These are phyloP conservation scores for Syncerus caffer DNA, from an alignment of 2,797 vertebrate species.

Conservation along the genomic window DNA sequence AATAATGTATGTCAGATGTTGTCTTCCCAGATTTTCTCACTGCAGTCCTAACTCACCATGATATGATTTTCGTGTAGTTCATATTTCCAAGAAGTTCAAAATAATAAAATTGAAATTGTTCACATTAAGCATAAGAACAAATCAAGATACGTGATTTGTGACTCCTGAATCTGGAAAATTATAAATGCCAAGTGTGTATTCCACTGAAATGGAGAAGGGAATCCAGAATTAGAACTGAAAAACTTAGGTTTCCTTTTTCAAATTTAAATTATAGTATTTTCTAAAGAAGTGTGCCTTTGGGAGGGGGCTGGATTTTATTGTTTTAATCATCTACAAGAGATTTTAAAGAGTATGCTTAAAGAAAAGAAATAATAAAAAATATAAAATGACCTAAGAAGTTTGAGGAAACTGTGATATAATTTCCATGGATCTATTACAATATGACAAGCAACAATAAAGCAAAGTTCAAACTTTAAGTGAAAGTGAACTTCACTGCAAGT, in stretches of 20 bases:
- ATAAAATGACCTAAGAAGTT: not conserved
- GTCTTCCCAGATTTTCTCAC: not conserved
- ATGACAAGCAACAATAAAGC: not conserved
- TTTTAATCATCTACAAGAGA: not conserved
- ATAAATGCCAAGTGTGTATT: not conserved
- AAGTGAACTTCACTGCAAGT: not conserved
- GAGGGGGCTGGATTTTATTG: not conserved
- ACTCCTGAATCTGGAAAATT: not conserved
- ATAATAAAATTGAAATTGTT: not conserved
- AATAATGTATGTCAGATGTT: not conserved
- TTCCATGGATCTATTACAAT: not conserved
- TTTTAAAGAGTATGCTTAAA: not conserved
- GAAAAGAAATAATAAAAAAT: not conserved
- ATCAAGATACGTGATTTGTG: not conserved
- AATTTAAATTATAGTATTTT: not conserved
- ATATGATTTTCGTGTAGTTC: not conserved
- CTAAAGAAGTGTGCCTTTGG: not conserved
- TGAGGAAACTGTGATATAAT: not conserved
- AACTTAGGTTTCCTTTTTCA: not conserved
- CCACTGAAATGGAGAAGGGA: not conserved
- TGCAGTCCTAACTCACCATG: not conserved
- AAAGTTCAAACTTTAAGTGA: conserved; percentile 13
- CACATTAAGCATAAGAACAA: not conserved
- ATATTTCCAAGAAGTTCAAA: not conserved
- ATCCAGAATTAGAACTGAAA: not conserved